Evolutionary conservation across 2,888 invertebrate genomes (phyloP).

Genomic region (Mesorhabditis spiculigera): DNA sequence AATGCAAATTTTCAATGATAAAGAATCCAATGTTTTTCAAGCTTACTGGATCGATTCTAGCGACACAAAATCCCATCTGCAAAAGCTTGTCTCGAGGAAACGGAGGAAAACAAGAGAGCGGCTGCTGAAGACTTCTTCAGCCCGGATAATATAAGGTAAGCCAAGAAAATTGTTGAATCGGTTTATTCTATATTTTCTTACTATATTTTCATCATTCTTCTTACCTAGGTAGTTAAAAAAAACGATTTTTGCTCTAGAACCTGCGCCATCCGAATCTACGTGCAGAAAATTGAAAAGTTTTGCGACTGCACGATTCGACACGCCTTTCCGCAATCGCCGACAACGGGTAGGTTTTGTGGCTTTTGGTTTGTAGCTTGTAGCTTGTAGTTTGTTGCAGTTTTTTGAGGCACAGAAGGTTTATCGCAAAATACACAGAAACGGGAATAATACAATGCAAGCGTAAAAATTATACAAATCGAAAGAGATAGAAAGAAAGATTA

Average conservation of each 20-base stretch:
- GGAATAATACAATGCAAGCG: no score
- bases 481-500: no score
- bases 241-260: slow-evolving; percentile 11
- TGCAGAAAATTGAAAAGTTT: slow-evolving; percentile 43
- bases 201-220: background rate
- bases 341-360: slow-evolving; percentile 12
- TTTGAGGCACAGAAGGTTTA: background rate
- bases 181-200: background rate
- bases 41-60: no score
- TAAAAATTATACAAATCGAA: no score
- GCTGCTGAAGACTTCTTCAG: slow-evolving; percentile 37
- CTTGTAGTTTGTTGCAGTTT: slow-evolving; percentile 2
- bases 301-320: slow-evolving; percentile 49
- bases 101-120: slow-evolving; percentile 29
- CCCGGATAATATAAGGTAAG: slow-evolving; percentile 27
- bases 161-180: no score
- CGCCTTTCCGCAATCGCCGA: slow-evolving; percentile 35
- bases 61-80: slow-evolving; percentile 48
- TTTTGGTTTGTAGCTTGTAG: background rate
- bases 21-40: no score
- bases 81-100: slow-evolving; percentile 42
- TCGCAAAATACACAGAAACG: background rate
- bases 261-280: slow-evolving; percentile 36
- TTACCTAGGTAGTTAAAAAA: no score
- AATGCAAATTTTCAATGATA: no score